A percentile compares a stretch with the other conserved stretches of the same genome.
These are phyloP conservation scores for Hypselothyrea guttata DNA, from an alignment of 2,888 invertebrate species.

Conservation along the genomic window DNA sequence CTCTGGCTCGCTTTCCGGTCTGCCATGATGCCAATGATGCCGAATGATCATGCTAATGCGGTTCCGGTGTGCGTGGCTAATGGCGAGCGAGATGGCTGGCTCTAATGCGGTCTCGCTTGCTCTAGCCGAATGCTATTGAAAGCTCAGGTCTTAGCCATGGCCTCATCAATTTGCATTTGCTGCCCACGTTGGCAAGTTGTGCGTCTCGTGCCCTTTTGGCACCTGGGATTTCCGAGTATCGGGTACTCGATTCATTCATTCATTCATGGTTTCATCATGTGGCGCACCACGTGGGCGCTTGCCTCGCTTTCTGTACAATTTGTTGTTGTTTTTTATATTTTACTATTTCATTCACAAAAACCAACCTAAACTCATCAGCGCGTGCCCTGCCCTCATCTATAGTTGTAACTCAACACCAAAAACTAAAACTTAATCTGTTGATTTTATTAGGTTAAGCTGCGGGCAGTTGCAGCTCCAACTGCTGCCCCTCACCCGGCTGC, in stretches of 20 bases:
- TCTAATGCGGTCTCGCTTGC: too few species aligned
- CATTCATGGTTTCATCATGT: constrained; percentile 74
- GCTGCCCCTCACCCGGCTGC: too few species aligned
- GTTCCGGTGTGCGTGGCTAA: constrained; percentile 72
- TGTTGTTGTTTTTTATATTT: constrained; percentile 15
- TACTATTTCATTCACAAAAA: constrained; percentile 72
- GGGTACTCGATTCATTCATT: constrained; percentile 24
- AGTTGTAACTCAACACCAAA: constrained; percentile 21
- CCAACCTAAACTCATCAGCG: constrained; percentile 17
- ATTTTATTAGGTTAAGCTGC: constrained; percentile 69
- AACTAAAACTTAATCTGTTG: constrained; percentile 31
- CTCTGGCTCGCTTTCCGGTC: constrained; percentile 58
- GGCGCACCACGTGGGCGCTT: constrained; percentile 60
- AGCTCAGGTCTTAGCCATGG: constrained; percentile 58
- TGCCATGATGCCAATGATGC: constrained; percentile 30
- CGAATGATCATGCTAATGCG: constrained; percentile 69
- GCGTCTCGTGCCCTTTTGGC: constrained; percentile 70
- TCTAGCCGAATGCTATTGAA: too few species aligned
- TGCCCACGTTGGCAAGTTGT: constrained; percentile 52
- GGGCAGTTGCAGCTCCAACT: constrained; percentile 10
- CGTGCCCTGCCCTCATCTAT: neutral
- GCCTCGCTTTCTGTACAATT: too few species aligned
- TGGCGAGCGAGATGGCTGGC: constrained; percentile 40
- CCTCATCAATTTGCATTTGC: constrained; percentile 76
- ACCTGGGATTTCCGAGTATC: constrained; percentile 54